Evolutionary conservation across 2,888 invertebrate species (phyloP), one percentile per base, ranked within the genome.

Genomic region (Spodoptera exigua): DNA sequence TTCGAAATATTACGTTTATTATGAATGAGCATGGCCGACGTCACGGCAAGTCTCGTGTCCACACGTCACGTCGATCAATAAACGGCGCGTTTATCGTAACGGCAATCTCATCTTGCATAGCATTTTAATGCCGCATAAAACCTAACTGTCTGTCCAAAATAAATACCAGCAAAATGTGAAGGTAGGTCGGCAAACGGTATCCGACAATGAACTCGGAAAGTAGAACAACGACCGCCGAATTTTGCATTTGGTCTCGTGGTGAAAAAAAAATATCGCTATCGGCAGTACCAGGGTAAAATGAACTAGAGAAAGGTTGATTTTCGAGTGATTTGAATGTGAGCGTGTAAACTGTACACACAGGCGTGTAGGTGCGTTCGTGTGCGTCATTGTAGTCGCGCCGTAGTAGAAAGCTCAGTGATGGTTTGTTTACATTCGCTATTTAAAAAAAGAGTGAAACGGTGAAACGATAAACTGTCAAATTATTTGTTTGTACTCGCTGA

Each of bases 161-260:
- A 88, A 89, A 89, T 88, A 84, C 86, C 88, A 81, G 84, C 88
- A 78, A 87, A 88, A 85, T 91, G 89, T 92, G 87, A 89, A 92
- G 93, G 92, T 93, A 93, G 94, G 94, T 94, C 94, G 84, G 84
- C 82, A 86, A 89, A 92, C 93, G 94, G 93, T 92, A 92, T 61
- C 80, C 87, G 88, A 74, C 90, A 89, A 81, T 90, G 90, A 91
- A 86, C 89, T 81, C 70, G 34, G 72, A 78, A 91, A 86, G 79
- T 92, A 82, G 92, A 80, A 89, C 94, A 80, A 87, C 74, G 88
- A 89, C 89, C 90, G 86, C 63, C 82, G 71, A 84, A 86, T 86
- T 89, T 87, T 86, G 85, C 84, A 86, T 86, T 87, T 84, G 55
- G 70, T 79, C 82, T 82, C 84, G 86, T 85, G 78, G 84, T 82